Evolutionary conservation across 2,113 vertebrate species (phyloP).

Genomic region (Podocnemis expansa): DNA sequence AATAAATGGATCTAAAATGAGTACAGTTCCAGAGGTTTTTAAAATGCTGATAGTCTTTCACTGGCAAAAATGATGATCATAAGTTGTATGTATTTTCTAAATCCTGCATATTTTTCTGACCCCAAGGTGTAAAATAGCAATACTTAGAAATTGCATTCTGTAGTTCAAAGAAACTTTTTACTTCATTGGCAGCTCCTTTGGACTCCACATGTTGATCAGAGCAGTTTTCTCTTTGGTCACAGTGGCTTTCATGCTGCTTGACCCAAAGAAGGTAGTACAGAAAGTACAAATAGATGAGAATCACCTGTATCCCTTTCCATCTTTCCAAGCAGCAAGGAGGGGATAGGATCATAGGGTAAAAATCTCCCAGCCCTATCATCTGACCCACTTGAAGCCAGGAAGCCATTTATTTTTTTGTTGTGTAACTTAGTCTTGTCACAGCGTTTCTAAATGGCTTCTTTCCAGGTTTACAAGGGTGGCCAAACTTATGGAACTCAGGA

Average conservation of each 20-base stretch:
- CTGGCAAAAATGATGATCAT: not conserved
- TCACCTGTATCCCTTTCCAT: not conserved
- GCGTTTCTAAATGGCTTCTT: not conserved
- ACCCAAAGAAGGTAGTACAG: not conserved
- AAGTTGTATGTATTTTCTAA: not conserved
- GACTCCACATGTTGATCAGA: not conserved
- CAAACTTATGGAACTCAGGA: too few relatives aligned
- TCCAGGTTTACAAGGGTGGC: too few relatives aligned
- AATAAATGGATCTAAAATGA: not conserved
- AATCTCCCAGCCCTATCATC: not conserved
- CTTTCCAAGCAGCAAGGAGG: not conserved
- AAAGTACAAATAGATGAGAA: not conserved
- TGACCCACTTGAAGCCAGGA: not conserved
- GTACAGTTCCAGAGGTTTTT: not conserved
- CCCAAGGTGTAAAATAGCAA: not conserved
- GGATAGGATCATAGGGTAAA: not conserved
- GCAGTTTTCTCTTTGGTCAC: not conserved
- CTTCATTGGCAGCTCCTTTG: fast-evolving
- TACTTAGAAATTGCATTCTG: not conserved
- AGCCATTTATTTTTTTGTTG: not conserved
- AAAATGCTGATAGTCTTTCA: not conserved
- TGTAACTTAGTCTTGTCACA: not conserved
- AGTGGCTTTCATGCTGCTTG: not conserved
- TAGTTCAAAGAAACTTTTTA: not conserved
- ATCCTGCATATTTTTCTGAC: not conserved